Evolutionary conservation across 2,113 vertebrate genomes (phyloP).

Genomic region (Okapia johnstoni): DNA sequence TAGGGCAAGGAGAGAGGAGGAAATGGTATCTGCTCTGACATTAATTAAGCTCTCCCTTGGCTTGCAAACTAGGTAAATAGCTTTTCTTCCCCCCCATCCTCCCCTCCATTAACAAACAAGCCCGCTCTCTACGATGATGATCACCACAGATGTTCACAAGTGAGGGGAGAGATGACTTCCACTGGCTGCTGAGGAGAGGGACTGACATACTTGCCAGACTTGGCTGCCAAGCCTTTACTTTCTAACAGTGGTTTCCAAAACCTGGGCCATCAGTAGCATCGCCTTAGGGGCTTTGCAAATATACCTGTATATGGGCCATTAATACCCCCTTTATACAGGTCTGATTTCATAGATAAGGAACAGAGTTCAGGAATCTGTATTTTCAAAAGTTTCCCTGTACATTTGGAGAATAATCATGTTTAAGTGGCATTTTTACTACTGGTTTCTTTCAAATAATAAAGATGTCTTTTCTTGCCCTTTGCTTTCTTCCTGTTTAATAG

Average conservation of each 20-base stretch:
- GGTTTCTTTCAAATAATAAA: neutral
- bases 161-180: conserved; percentile 14
- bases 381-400: neutral
- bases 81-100: neutral
- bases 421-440: neutral
- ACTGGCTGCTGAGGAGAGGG: neutral
- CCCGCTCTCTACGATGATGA: neutral
- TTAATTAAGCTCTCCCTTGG: conserved; percentile 57
- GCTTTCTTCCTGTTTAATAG: neutral
- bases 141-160: conserved; percentile 50
- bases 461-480: neutral
- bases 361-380: neutral
- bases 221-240: neutral
- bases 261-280: neutral
- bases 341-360: neutral
- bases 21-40: conserved; percentile 56
- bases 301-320: neutral
- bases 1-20: conserved; percentile 47
- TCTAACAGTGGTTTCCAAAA: neutral
- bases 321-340: neutral
- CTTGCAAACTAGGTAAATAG: conserved; percentile 48
- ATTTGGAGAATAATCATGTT: neutral
- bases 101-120: conserved; percentile 29
- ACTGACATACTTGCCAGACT: neutral
- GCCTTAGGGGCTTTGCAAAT: neutral